Evolutionary conservation across 1,140 invertebrate genomes (phyloP).

Genomic region (Trichonephila clavipes): DNA sequence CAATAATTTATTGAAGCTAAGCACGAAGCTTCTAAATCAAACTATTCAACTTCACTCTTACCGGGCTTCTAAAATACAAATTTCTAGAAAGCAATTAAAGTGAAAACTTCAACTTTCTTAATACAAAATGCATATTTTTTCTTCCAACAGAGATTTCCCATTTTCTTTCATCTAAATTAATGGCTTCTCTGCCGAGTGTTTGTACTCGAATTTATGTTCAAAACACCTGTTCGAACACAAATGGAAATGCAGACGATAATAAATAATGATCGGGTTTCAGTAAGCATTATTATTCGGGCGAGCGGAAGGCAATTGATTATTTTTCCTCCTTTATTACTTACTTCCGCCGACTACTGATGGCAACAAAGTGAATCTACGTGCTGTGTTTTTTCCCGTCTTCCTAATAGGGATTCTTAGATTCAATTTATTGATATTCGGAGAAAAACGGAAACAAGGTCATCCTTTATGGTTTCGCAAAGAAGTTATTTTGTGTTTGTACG

Average conservation of each 20-base stretch:
- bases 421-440: background rate
- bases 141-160: too few species aligned
- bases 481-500: background rate
- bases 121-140: too few species aligned
- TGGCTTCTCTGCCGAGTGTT: background rate
- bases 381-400: background rate
- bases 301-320: background rate
- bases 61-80: too few species aligned
- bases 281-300: slow-evolving; percentile 15
- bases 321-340: slow-evolving; percentile 17
- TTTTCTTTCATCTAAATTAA: too few species aligned
- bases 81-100: too few species aligned
- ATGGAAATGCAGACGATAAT: background rate
- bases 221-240: slow-evolving; percentile 22
- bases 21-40: too few species aligned
- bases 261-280: slow-evolving; percentile 12
- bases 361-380: slow-evolving; percentile 30
- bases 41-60: too few species aligned
- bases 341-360: background rate
- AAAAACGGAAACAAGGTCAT: background rate
- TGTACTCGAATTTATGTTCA: background rate
- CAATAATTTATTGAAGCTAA: too few species aligned
- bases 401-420: background rate
- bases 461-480: background rate
- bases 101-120: too few species aligned